phyloP scores from a whole-genome alignment of 2,113 vertebrate species.

The Tachysurus fulvidraco region DNA sequence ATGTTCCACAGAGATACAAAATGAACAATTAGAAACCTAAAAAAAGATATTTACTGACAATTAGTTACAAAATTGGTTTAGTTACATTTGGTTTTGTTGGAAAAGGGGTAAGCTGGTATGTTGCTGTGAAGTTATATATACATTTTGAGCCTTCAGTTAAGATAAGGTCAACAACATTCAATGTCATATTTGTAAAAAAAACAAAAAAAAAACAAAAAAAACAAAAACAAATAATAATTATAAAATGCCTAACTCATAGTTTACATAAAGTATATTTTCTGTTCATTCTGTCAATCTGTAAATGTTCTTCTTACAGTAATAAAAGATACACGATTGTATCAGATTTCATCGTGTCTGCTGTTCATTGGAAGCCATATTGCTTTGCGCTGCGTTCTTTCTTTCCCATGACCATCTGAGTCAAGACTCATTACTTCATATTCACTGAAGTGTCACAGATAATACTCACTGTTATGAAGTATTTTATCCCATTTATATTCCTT shows the following conservation, averaged over 20 bases:
- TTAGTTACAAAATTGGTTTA: constrained; percentile 46
- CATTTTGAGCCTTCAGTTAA: constrained; percentile 35
- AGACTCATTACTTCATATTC: constrained; percentile 2
- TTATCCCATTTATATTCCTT: not conserved
- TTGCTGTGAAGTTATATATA: constrained; percentile 50
- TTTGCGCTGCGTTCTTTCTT: not conserved
- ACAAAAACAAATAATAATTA: constrained; percentile 65
- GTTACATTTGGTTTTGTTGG: constrained; percentile 21
- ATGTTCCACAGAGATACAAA: constrained; percentile 57
- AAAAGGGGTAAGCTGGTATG: constrained; percentile 25
- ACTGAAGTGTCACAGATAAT: not conserved
- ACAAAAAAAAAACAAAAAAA: constrained; percentile 50
- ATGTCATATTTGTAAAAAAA: constrained; percentile 70
- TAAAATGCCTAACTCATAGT: constrained; percentile 72
- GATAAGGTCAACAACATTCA: constrained; percentile 35
- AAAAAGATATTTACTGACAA: constrained; percentile 62
- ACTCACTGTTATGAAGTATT: not conserved
- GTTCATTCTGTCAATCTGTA: constrained; percentile 74
- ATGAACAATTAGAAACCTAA: constrained; percentile 61
- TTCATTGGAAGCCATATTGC: not conserved
- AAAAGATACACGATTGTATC: constrained; percentile 53
- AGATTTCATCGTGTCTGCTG: not conserved
- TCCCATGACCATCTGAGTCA: not conserved
- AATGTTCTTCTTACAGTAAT: constrained; percentile 75
- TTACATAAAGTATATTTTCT: constrained; percentile 82